phyloP scores from a whole-genome alignment of 2,797 vertebrate species.

The Brachymystax lenok region DNA sequence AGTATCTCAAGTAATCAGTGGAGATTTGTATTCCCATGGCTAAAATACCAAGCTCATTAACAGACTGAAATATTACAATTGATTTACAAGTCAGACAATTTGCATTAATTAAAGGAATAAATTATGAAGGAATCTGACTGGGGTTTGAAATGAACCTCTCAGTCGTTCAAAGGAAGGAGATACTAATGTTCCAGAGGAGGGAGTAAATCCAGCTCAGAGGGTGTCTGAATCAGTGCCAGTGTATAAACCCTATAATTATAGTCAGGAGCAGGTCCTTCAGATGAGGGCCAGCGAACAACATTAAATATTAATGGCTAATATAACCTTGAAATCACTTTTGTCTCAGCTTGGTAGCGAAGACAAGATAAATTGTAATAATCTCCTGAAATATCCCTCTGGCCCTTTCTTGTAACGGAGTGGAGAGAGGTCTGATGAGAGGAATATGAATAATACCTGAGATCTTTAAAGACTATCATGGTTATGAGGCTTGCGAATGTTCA shows the following conservation, averaged over 20 bases:
- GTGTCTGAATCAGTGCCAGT: neutral
- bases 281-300: slow-evolving; percentile 34
- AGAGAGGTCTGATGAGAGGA: slow-evolving; percentile 23
- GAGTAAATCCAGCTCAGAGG: neutral
- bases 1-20: slow-evolving; percentile 40
- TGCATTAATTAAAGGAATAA: slow-evolving; percentile 38
- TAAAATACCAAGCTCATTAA: slow-evolving; percentile 43
- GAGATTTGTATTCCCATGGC: slow-evolving; percentile 39
- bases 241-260: slow-evolving; percentile 14
- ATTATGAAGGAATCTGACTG: neutral
- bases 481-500: neutral
- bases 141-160: neutral
- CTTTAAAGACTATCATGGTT: too few species aligned
- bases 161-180: neutral
- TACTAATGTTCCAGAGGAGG: neutral
- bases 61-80: slow-evolving; percentile 39
- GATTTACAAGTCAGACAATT: slow-evolving; percentile 37
- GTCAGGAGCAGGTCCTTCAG: slow-evolving; percentile 19
- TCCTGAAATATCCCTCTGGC: slow-evolving; percentile 35
- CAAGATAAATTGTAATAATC: slow-evolving; percentile 43
- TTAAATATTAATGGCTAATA: slow-evolving; percentile 22
- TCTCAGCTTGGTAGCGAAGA: slow-evolving; percentile 31
- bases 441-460: slow-evolving; percentile 30
- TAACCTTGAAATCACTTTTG: slow-evolving; percentile 48
- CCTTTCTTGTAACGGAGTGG: slow-evolving; percentile 15